Base-by-base conservation (phyloP, 2,888 invertebrate genomes). In the Apodemia mormo region DNA sequence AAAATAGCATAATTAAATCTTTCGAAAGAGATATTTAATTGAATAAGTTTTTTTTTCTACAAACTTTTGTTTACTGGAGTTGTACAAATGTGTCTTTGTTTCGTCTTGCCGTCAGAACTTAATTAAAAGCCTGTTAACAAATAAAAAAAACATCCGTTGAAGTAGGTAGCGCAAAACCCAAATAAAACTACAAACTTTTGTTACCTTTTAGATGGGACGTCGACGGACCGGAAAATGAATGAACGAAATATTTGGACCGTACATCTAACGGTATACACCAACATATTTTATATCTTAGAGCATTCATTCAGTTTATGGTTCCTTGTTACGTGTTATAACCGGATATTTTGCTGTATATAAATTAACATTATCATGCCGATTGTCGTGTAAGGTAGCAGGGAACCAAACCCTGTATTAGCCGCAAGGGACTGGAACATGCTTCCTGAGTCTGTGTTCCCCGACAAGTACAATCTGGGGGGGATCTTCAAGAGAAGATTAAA, bases 141-240 rank as follows among this genome's bases (percentile, higher is more conserved):
- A 64, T 37, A 8, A 37, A 64, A 61, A 22, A 30, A 37, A 33
- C 37, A 12, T n/a, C 7, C n/a, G 37, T 33, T 14, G 8, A 64
- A 64, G 37, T 64, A n/a, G 64, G n/a, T 37, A 37, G 8, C 33
- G 64, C n/a, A 37, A 37, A 37, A 64, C 37, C 64, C 12, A 64
- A 64, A 64, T 64, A 33, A 61, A 64, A 64, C 8, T 37, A 64
- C 33, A 64, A 64, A 64, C 33, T 54, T 54, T 22, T 54, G 64
- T 64, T 64, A n/a, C 37, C 64, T 37, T 64, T 64, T 64, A 64
- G 14, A 37, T n/a, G 7, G 7, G 33, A 64, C 37, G 37, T 64
- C 64, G 64, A 64, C 37, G 33, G 37, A 64, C 61, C 61, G 61
- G 61, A 64, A 64, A 37, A 64, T 64, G 61, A 64, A 64, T n/a